Base-by-base conservation (phyloP, 2,888 invertebrate genomes). In the Phortica okadai region DNA sequence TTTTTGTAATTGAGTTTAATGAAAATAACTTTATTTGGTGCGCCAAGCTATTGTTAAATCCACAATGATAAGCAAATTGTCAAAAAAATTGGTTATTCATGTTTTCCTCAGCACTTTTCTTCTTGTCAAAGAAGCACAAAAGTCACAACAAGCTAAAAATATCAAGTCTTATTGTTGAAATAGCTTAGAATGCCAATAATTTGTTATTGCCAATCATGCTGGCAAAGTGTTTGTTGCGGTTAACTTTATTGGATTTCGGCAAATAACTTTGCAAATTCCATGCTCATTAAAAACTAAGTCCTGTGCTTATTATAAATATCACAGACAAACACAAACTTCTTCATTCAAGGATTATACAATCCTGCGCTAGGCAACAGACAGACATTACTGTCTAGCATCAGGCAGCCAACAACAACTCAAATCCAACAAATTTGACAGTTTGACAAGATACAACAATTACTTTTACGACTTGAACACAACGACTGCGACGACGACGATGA, bases 371-470 rank as follows among this genome's bases (percentile, higher is more conserved):
- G 50, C 50, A 11, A 50, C 50, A 50, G 50, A 50, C 50, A 50
- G 14, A 33, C 33, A 33, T 33, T 33, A 33, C 33, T 2, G 33
- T 33, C 33, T 2, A 50, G 8, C 6, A 6, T 50, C 14, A 16
- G 58, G 11, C 58, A 8, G 14, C 4, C 66, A 45, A 21, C 59
- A 45, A 69, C 25, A 45, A 41, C 69, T 45, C 66, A 66, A 45
- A 45, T 21, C 64, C 33, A 33, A 5, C 41, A 64, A 64, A 59
- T 54, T 10, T 54, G 62, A 16, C 42, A 50, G 50, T 16, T 72
- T 72, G 56, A 54, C 25, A 62, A 84, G 86, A 82, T 85, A 85
- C 84, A 86, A 88, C 85, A 86, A 88, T 86, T 86, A 88, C 87
- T 86, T 88, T 88, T 88, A 88, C 87, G 87, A 85, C 76, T 81